These are phyloP conservation scores for Orycteropus afer DNA, from an alignment of 2,113 vertebrate genomes.

Conservation along the genomic window DNA sequence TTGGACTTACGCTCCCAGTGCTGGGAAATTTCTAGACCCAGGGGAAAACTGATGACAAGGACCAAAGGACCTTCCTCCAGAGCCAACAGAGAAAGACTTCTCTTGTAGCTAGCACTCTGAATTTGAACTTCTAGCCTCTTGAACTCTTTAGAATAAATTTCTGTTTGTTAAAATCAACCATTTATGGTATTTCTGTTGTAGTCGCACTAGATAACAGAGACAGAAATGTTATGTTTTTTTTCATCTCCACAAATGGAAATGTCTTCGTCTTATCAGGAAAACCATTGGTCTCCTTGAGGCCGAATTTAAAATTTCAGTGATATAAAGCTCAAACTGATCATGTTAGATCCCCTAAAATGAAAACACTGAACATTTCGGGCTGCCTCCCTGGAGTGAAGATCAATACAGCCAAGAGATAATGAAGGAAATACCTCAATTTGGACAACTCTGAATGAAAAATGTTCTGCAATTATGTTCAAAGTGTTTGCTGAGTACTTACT, in stretches of 20 bases:
- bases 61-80: no score
- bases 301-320: not conserved
- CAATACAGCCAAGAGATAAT: not conserved
- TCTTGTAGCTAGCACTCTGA: no score
- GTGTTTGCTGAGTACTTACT: not conserved
- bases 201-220: no score
- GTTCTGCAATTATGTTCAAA: not conserved
- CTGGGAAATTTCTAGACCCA: no score
- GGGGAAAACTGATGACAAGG: no score
- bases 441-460: not conserved
- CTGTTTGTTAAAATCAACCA: no score
- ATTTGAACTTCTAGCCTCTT: no score
- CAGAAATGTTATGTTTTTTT: not conserved
- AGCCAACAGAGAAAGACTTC: no score
- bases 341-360: not conserved
- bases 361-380: not conserved
- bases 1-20: no score
- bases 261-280: conserved; percentile 1
- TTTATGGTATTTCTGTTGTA: no score
- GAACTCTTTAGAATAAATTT: no score
- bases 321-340: not conserved
- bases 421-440: not conserved
- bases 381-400: not conserved
- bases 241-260: not conserved
- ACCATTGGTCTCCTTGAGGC: not conserved